Percentiles rank a stretch among this genome's conserved stretches.
phyloP scores from a whole-genome alignment of 2,113 vertebrate genomes.

The Rhineura floridana region DNA sequence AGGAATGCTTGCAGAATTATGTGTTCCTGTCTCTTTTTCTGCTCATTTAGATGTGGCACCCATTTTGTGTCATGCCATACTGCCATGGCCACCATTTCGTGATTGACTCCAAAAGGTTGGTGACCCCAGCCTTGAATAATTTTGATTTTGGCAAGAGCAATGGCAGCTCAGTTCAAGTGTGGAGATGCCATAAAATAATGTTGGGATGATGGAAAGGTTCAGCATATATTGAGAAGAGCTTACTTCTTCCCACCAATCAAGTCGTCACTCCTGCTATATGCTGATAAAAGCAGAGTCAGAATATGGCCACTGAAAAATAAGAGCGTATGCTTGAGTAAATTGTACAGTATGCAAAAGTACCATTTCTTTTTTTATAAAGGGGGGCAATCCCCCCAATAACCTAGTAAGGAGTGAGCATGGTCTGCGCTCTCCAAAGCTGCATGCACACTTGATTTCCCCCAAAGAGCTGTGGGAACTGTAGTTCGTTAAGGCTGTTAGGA shows the following conservation, averaged over 20 bases:
- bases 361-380: too few species aligned
- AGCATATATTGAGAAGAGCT: background rate
- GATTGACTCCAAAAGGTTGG: too few species aligned
- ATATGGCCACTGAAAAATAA: background rate
- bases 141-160: background rate
- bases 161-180: background rate
- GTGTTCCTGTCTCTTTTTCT: too few species aligned
- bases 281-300: background rate
- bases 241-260: background rate
- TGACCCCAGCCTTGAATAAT: too few species aligned
- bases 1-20: too few species aligned
- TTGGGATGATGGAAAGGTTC: background rate
- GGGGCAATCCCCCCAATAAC: background rate
- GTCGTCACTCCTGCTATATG: background rate
- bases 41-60: too few species aligned
- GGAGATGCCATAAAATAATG: background rate
- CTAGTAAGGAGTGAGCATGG: background rate
- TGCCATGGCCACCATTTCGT: too few species aligned
- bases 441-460: too few species aligned
- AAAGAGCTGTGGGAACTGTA: too few species aligned
- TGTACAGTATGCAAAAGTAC: background rate
- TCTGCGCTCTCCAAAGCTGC: background rate
- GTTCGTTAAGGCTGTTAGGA: too few species aligned
- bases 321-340: background rate
- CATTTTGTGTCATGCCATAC: too few species aligned